Evolutionary conservation across 1,140 invertebrate species (phyloP), one percentile per base, ranked within the genome.

Genomic region (Drosophila kikkawai): DNA sequence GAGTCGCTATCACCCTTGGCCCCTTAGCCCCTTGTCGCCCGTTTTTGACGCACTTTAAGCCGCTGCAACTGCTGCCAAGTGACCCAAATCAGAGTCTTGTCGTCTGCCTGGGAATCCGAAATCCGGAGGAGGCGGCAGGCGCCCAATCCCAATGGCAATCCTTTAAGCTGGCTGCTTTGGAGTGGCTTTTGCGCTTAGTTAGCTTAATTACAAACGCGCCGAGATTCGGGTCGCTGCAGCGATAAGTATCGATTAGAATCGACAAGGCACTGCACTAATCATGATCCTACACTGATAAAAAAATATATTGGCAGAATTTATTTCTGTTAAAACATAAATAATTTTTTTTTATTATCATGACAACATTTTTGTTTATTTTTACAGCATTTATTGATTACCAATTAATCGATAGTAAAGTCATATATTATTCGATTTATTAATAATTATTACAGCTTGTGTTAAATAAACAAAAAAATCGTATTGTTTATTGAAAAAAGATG

Each of bases 51-150:
- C 51, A 73, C 41, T 51, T 44, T 57, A 48, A 50, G 61, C 67
- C 55, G 55, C 55, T 71, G 67, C 70, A 71, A 39, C 65, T 57
- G 63, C 69, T 69, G 75, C 75, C 58, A 77, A 78, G 76, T 78
- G 76, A 71, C 76, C 76, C 75, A 71, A 79, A 71, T 79, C 58
- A 26, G 44, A 17, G 75, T 26, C 51, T 69, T 56, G 53, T 26
- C 36, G 45, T 32, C 41, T 37, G 75, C 57, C 37, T 47, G 37
- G 44, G 22, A 42, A n/a, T 63, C 32, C 36, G 42, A 5, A 29
- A 41, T 15, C 19, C 36, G 12, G 13, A 39, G 41, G 34, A 12
- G n/a, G 13, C 3, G 47, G 13, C 26, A 47, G 19, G n/a, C 34
- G 1, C 19, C 39, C 50, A 51, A 63, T 61, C 22, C 61, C 63